Evolutionary conservation across 2,888 invertebrate species (phyloP).

Genomic region (Sphecodes monilicornis): DNA sequence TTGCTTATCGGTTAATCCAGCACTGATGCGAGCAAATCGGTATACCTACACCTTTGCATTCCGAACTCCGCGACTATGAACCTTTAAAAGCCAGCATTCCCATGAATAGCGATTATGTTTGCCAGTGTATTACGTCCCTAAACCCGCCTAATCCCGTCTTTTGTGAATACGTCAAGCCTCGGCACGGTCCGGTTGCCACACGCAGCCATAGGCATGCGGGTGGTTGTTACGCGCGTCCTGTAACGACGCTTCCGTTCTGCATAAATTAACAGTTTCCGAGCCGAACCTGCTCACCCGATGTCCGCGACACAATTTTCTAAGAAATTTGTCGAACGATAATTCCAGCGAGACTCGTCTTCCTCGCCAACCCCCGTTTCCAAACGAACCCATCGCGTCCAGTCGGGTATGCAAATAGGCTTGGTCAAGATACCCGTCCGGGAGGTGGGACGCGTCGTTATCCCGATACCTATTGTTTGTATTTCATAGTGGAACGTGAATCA

Average conservation of each 20-base stretch:
- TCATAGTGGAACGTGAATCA: slow-evolving; percentile 59
- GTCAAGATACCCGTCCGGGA: slow-evolving; percentile 36
- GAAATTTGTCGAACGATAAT: slow-evolving; percentile 63
- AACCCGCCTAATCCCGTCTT: background rate
- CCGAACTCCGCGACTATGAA: background rate
- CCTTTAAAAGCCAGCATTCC: background rate
- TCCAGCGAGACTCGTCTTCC: background rate
- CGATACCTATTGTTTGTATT: slow-evolving; percentile 65
- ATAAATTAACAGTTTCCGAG: background rate
- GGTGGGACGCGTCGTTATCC: slow-evolving; percentile 49
- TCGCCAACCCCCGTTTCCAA: background rate
- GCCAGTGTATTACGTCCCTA: background rate
- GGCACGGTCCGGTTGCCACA: background rate
- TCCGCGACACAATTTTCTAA: slow-evolving; percentile 63
- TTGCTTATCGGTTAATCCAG: too few species aligned
- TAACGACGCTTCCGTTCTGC: background rate
- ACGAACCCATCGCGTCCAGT: slow-evolving; percentile 7
- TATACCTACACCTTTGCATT: background rate
- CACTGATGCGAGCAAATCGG: background rate
- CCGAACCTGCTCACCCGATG: slow-evolving; percentile 24
- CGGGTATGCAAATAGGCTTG: slow-evolving; percentile 45
- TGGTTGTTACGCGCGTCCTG: background rate
- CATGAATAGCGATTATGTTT: slow-evolving; percentile 2
- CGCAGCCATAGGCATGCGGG: background rate
- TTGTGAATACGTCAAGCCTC: background rate